phyloP scores from a whole-genome alignment of 1,140 invertebrate species.

The Theocolax elegans region DNA sequence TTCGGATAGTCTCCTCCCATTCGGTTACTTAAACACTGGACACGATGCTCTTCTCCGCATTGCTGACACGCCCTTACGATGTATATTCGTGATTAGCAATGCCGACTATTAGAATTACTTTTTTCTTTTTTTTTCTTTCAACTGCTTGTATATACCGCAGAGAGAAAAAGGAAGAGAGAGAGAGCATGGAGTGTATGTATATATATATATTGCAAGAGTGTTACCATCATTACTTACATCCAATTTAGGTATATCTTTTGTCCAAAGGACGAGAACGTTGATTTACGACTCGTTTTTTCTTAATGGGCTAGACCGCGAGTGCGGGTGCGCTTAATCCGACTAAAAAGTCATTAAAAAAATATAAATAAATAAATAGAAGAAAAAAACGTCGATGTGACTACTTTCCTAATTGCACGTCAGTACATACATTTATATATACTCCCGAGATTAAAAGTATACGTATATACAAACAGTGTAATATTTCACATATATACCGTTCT shows the following conservation, averaged over 20 bases:
- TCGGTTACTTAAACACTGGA: neutral
- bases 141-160: no score
- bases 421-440: no score
- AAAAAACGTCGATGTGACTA: constrained; percentile 32
- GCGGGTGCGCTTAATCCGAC: constrained; percentile 32
- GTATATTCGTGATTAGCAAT: constrained; percentile 59
- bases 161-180: no score
- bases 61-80: constrained; percentile 60
- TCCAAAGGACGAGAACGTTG: constrained; percentile 7
- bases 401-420: constrained; percentile 39
- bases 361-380: no score
- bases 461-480: no score
- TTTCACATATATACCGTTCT: constrained; percentile 22
- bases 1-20: neutral
- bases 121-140: neutral
- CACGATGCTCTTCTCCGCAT: neutral
- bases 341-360: constrained; percentile 35
- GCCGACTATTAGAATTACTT: constrained; percentile 57
- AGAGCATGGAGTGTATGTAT: neutral
- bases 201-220: neutral
- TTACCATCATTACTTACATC: constrained; percentile 20
- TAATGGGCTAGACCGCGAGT: constrained; percentile 31
- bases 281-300: constrained; percentile 31
- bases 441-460: no score
- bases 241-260: constrained; percentile 34